Conservation (phyloP, 2,797 vertebrate species). For the Macrochelys suwanniensis region DNA sequence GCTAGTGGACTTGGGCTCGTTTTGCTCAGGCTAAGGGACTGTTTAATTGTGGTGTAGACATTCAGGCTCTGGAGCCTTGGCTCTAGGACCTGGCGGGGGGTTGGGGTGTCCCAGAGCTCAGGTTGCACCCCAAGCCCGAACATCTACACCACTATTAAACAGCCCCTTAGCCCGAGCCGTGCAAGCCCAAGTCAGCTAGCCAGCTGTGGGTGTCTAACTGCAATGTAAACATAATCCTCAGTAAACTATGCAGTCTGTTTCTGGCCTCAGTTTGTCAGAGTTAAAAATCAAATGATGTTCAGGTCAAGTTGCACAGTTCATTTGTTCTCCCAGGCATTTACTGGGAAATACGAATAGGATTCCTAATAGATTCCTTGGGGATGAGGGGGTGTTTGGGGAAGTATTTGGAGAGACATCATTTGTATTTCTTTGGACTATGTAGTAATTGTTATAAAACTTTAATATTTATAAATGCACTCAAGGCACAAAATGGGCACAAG, state of each 20-base stretch:
- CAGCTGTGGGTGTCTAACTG: not conserved
- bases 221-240: not conserved
- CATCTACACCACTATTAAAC: not conserved
- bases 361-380: constrained; percentile 20
- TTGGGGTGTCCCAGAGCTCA: not conserved
- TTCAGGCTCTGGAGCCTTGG: not conserved
- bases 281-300: constrained; percentile 26
- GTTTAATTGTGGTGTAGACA: not conserved
- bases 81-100: not conserved
- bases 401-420: not conserved
- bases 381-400: constrained; percentile 1
- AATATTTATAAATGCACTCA: not conserved
- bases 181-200: not conserved
- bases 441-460: not conserved
- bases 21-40: not conserved
- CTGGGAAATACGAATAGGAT: constrained; percentile 47
- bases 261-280: constrained; percentile 30
- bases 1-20: not conserved
- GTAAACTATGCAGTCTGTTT: not conserved
- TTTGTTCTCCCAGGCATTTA: constrained; percentile 54
- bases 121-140: not conserved
- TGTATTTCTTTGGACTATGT: not conserved
- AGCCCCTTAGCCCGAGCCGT: not conserved
- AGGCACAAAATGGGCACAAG: constrained; percentile 7
- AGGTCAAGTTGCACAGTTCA: constrained; percentile 25